These are phyloP conservation scores for Hestina assimilis DNA, from an alignment of 1,140 invertebrate genomes.

Conservation along the genomic window DNA sequence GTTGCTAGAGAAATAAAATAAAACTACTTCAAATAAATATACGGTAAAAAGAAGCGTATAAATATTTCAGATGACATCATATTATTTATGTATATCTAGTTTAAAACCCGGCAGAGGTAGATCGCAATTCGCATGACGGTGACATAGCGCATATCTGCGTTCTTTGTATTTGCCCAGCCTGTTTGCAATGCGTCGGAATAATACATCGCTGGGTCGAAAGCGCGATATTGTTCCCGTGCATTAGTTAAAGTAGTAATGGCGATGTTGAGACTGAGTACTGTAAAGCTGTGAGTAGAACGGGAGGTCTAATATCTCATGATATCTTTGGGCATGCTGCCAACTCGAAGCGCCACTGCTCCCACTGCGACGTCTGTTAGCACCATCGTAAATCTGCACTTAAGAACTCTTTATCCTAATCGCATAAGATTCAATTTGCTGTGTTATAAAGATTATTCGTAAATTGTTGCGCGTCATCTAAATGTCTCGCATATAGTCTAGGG, in stretches of 20 bases:
- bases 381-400: conserved; percentile 4
- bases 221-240: conserved; percentile 48
- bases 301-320: conserved; percentile 36
- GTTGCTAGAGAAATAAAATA: too few species aligned
- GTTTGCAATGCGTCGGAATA: conserved; percentile 20
- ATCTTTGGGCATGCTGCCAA: conserved; percentile 62
- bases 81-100: conserved; percentile 19
- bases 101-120: conserved; percentile 13
- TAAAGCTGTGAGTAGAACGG: conserved; percentile 42
- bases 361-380: conserved; percentile 50
- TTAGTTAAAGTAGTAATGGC: conserved; percentile 54
- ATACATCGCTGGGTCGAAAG: conserved; percentile 55
- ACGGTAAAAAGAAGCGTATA: conserved; percentile 7
- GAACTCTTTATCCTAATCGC: conserved; percentile 1
- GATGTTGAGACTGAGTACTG: conserved; percentile 45
- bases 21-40: conserved; percentile 12
- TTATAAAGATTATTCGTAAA: neutral
- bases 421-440: conserved; percentile 19
- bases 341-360: conserved; percentile 55
- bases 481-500: conserved; percentile 65
- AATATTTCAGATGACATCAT: conserved; percentile 14
- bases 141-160: conserved; percentile 10
- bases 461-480: conserved; percentile 41
- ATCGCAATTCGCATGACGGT: conserved; percentile 21
- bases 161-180: conserved; percentile 19